These are phyloP conservation scores for Neodon shergylaensis DNA, from an alignment of 2,113 vertebrate genomes.

Conservation along the genomic window DNA sequence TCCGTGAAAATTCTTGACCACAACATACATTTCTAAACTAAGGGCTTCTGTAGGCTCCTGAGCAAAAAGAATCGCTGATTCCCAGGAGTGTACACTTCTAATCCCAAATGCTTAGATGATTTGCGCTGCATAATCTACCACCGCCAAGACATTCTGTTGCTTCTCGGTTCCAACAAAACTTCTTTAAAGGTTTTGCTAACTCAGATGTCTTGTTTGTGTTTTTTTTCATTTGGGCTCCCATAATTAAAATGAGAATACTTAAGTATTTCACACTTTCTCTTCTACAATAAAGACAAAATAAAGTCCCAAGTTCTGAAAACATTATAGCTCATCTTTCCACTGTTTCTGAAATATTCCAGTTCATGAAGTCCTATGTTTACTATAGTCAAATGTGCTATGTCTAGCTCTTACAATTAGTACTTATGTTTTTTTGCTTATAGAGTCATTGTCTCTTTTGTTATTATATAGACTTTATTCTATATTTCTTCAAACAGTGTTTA, in stretches of 20 bases:
- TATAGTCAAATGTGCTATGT: background rate
- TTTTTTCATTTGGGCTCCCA: background rate
- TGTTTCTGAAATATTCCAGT: background rate
- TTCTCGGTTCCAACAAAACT: background rate
- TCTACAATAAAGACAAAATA: background rate
- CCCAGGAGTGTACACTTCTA: background rate
- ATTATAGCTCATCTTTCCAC: background rate
- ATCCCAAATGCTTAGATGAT: background rate
- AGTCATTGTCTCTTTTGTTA: background rate
- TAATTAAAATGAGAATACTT: background rate
- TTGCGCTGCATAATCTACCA: background rate
- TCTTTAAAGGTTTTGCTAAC: background rate
- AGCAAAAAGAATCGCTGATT: background rate
- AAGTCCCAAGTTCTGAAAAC: background rate
- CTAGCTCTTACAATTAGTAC: background rate
- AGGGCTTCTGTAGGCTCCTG: background rate
- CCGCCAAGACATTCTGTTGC: background rate
- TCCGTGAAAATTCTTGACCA: background rate
- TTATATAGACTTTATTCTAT: background rate
- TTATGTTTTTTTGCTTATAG: background rate
- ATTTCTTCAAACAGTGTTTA: background rate
- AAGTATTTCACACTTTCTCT: background rate
- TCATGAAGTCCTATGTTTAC: constrained; percentile 16
- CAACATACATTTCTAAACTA: background rate
- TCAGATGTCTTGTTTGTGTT: background rate